Base-by-base conservation (phyloP, 2,113 vertebrate species). In the Edolisoma coerulescens region DNA sequence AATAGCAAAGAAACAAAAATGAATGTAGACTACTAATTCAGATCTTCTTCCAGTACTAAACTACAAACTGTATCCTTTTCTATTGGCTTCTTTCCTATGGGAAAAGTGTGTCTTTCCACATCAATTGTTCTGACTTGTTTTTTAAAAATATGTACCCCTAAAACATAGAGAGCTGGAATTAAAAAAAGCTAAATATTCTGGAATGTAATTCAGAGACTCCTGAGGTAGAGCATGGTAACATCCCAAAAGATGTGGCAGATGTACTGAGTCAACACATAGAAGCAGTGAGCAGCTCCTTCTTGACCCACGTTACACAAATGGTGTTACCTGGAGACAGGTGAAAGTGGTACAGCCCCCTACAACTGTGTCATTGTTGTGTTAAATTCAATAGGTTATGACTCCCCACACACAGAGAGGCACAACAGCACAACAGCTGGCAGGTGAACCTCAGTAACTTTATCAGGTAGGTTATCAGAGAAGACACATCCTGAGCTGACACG, bases 351-450 rank as follows among this genome's bases (percentile, higher is more conserved):
- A 64, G 67, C 16, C 54, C 0, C 1, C 50, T 37, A 23, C 5
- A 35, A 18, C 13, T 0, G 0, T 20, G 22, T 30, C 32, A 54
- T 6, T 60, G 12, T 16, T 24, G 26, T 9, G 9, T 37, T 65
- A 37, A 39, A 33, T 57, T 68, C 37, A 16, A n/a, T 11, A 39
- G 23, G n/a, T 56, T 49, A 41, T 35, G 32, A 61, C 15, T 82
- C 9, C 18, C 3, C n/a, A 19, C 13, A n/a, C 4, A 42, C 18
- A 35, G 0, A 79, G 35, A 61, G 13, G 18, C 44, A 65, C 28
- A 63, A 9, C 76, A 80, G 27, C 32, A 39, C 37, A 57, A 53
- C 0, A 4, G 39, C 33, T 57, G 42, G 45, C 26, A 57, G 52
- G 26, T 53, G 56, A 82, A 44, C 10, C 17, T n/a, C 4, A 52